Percentiles rank a stretch among this genome's conserved stretches.
These are phyloP conservation scores for Lepidurus arcticus DNA, from an alignment of 1,140 invertebrate genomes.

Conservation along the genomic window DNA sequence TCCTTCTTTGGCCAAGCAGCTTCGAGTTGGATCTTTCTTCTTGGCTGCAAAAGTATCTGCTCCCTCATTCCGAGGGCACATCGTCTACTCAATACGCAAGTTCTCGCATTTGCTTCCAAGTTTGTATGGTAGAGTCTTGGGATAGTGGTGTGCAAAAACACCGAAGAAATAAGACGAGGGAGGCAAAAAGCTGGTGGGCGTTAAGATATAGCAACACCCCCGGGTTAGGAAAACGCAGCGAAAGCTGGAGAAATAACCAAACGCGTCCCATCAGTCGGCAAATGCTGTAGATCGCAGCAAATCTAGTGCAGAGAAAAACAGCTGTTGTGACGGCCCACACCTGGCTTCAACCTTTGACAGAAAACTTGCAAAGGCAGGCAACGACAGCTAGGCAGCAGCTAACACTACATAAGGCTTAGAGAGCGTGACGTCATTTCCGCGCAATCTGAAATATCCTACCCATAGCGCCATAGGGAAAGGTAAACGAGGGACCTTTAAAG, in stretches of 20 bases:
- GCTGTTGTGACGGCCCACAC: conserved; percentile 20
- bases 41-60: background rate
- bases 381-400: conserved; percentile 13
- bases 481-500: background rate
- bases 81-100: background rate
- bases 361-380: conserved; percentile 21
- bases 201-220: background rate
- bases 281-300: conserved; percentile 11
- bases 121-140: background rate
- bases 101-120: background rate
- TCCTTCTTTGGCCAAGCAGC: conserved; percentile 1
- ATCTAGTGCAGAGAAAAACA: conserved; percentile 7
- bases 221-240: background rate
- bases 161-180: background rate
- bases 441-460: background rate
- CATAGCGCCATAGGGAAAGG: background rate
- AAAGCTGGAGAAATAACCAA: background rate
- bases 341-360: conserved; percentile 21
- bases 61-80: background rate
- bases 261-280: conserved; percentile 12
- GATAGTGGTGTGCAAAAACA: background rate
- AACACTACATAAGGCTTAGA: conserved; percentile 17
- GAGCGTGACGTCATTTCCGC: conserved; percentile 9
- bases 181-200: background rate
- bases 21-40: background rate